Percentiles rank a stretch among this genome's conserved stretches.
Conservation (phyloP, 53 echinoderm and acorn worm species). For the Paracentrotus lividus region DNA sequence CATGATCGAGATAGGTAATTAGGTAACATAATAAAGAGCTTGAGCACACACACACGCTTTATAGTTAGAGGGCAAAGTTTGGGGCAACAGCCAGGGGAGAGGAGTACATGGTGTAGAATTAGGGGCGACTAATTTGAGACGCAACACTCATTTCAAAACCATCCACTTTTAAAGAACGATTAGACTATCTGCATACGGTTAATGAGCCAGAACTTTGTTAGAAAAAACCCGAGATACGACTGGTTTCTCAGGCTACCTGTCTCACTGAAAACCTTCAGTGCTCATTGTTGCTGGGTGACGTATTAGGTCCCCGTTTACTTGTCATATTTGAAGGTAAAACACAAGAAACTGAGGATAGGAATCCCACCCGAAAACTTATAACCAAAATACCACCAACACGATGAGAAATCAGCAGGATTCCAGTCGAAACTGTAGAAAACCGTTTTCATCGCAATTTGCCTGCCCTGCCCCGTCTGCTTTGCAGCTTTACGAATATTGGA, state of each 20-base stretch:
- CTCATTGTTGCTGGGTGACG: background rate
- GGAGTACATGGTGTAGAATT: background rate
- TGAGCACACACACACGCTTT: too few relatives aligned
- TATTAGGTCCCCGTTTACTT: background rate
- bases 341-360: background rate
- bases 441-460: conserved; percentile 68
- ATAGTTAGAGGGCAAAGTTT: background rate
- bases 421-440: conserved; percentile 63
- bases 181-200: background rate
- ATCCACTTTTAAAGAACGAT: background rate
- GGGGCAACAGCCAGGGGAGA: background rate
- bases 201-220: background rate
- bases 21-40: too few relatives aligned
- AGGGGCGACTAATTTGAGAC: background rate
- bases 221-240: background rate
- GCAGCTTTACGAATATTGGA: background rate
- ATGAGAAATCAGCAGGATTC: conserved; percentile 56
- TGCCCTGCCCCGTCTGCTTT: background rate
- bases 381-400: conserved; percentile 53
- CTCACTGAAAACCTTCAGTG: too few relatives aligned
- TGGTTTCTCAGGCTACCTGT: too few relatives aligned
- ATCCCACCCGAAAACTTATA: conserved; percentile 38
- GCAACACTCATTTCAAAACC: background rate
- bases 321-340: background rate
- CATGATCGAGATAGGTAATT: too few relatives aligned